Base-by-base conservation (phyloP, 2,888 invertebrate species). In the Sinelater perroti region DNA sequence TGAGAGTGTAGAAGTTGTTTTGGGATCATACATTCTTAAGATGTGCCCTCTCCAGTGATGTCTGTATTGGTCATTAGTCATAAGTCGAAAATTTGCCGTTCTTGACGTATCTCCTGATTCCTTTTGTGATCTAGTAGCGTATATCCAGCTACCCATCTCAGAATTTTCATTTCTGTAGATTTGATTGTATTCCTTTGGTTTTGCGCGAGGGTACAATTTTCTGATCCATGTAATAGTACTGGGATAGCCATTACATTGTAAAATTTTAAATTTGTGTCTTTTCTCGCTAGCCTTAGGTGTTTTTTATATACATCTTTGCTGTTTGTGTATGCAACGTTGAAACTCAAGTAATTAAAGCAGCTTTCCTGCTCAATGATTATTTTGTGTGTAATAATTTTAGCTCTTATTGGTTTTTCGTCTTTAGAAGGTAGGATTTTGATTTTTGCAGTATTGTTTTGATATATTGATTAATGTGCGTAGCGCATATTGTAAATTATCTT, bases 401-500 rank as follows among this genome's bases (percentile, higher is more conserved):
- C n/a, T 30, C 30, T 30, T 5, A n/a, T 30, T n/a, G 30, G 30
- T 30, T 30, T 11, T 30, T n/a, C n/a, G n/a, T n/a, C n/a, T n/a
- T 30, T 30, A 30, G 11, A 30, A 30, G 30, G 10, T n/a, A 30
- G 4, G 11, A n/a, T 30, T 30, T 30, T n/a, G 30, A 10, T 30
- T 30, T 30, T 30, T n/a, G n/a, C n/a, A 10, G 4, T 8, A 30
- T 30, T 30, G 3, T n/a, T 30, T 30, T 3, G 30, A 30, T 30
- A n/a, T n/a, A 11, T 30, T 30, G 30, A 3, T 30, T 30, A 30
- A 8, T 30, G 30, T 30, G 30, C 11, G 8, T 30, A 30, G 30
- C 30, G 30, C 30, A 30, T 30, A 30, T 30, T 30, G 30, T 30
- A 30, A 8, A 30, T 30, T 30, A 11, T 30, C 30, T 30, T 8